Conservation (phyloP, 2,113 vertebrate species). For the Anhinga anhinga region DNA sequence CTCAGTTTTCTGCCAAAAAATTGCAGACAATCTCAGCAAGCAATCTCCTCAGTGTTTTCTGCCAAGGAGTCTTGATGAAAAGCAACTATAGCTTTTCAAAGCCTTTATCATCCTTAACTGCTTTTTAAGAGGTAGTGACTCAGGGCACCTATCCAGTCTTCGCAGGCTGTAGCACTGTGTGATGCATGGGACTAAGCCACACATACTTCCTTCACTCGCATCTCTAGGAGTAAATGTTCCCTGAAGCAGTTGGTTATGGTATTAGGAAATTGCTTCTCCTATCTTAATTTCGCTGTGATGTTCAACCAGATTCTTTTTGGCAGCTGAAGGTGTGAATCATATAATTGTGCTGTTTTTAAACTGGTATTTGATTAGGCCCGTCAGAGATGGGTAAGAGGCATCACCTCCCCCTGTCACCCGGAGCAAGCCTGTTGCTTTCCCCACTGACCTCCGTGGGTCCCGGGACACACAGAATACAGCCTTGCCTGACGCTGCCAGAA, state of each 20-base stretch:
- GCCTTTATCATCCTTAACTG: conserved; percentile 4
- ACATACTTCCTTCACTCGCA: background rate
- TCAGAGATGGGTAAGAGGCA: background rate
- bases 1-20: background rate
- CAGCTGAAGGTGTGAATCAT: conserved; percentile 8
- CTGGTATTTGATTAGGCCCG: background rate
- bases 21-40: background rate
- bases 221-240: background rate
- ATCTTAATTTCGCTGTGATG: background rate
- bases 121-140: conserved; percentile 26
- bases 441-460: background rate
- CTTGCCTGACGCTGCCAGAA: background rate
- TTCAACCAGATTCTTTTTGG: background rate
- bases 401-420: background rate
- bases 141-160: background rate
- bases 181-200: background rate
- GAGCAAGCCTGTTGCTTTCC: background rate
- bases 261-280: background rate
- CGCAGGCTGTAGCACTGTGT: background rate
- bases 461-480: accelerated
- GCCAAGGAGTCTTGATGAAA: background rate
- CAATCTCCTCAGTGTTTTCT: background rate
- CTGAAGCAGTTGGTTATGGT: background rate
- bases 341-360: background rate
- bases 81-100: background rate